These are phyloP conservation scores for Sebastes fasciatus DNA, from an alignment of 2,113 vertebrate species.

Conservation along the genomic window DNA sequence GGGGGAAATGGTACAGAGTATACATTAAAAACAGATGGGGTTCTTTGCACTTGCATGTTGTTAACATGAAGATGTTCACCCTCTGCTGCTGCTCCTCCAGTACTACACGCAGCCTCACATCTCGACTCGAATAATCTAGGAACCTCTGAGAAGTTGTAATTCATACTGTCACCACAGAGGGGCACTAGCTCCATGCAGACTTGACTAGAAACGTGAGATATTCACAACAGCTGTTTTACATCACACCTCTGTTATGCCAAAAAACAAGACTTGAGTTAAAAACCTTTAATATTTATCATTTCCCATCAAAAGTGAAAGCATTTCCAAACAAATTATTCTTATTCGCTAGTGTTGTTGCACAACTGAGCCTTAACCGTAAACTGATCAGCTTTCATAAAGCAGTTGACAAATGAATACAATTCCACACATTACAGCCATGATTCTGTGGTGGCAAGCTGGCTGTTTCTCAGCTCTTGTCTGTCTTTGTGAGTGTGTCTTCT, in stretches of 20 bases:
- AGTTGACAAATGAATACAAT: not conserved
- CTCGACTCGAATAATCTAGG: not conserved
- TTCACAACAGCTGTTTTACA: not conserved
- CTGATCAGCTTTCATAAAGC: not conserved
- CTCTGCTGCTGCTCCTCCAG: constrained; percentile 3
- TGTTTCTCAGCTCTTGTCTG: not conserved
- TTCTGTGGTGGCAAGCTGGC: not conserved
- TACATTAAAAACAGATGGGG: not conserved
- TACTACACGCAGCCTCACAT: not conserved
- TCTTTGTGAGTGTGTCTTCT: constrained; percentile 45
- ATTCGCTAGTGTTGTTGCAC: not conserved
- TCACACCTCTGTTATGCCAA: not conserved
- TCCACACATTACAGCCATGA: not conserved
- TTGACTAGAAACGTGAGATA: not conserved
- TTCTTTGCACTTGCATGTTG: not conserved
- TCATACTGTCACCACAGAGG: constrained; percentile 17
- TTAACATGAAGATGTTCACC: constrained; percentile 2
- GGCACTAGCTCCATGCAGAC: not conserved
- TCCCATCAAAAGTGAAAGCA: not conserved
- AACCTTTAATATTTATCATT: not conserved
- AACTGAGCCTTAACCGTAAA: not conserved
- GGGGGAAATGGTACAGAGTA: not conserved
- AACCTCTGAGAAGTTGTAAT: constrained; percentile 4
- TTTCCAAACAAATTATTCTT: not conserved
- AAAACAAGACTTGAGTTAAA: not conserved